These are phyloP conservation scores for Planiliza haematocheilus DNA, from an alignment of 2,113 vertebrate species.

Conservation along the genomic window DNA sequence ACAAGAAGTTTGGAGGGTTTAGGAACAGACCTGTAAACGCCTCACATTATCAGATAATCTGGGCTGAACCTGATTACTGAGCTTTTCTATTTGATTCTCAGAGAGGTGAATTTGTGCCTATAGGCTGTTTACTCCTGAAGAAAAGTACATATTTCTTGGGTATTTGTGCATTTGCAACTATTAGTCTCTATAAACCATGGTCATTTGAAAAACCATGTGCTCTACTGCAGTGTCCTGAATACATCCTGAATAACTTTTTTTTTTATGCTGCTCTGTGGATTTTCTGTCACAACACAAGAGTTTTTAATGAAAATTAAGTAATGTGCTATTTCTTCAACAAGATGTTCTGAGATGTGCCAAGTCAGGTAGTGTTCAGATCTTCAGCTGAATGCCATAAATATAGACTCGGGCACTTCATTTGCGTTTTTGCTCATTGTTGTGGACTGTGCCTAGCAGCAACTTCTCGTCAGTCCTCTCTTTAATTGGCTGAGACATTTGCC, in stretches of 20 bases:
- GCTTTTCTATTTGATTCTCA: no score
- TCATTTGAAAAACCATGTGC: not conserved
- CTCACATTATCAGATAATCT: no score
- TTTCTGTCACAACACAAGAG: no score
- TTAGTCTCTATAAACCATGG: not conserved
- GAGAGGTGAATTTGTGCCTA: no score
- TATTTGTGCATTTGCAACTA: not conserved
- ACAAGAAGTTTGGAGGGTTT: no score
- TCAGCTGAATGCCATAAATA: constrained; percentile 23
- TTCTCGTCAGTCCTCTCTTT: constrained; percentile 31
- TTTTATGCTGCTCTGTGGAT: not conserved
- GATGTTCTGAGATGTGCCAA: not conserved
- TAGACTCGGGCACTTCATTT: constrained; percentile 19
- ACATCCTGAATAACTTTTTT: not conserved
- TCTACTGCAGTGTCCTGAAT: not conserved
- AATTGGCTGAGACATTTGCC: constrained; percentile 54
- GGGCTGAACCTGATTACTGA: no score
- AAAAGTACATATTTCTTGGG: not conserved
- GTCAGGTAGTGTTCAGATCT: constrained; percentile 34
- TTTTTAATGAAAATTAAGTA: no score
- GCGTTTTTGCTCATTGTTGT: constrained; percentile 33
- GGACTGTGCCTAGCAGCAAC: constrained; percentile 48
- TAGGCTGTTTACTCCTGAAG: not conserved
- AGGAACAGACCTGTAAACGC: no score
- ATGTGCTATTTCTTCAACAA: no score